A percentile compares a stretch with the other conserved stretches of the same genome.
Conservation (phyloP, 2,888 invertebrate species). For the Polylopha cassiicola region DNA sequence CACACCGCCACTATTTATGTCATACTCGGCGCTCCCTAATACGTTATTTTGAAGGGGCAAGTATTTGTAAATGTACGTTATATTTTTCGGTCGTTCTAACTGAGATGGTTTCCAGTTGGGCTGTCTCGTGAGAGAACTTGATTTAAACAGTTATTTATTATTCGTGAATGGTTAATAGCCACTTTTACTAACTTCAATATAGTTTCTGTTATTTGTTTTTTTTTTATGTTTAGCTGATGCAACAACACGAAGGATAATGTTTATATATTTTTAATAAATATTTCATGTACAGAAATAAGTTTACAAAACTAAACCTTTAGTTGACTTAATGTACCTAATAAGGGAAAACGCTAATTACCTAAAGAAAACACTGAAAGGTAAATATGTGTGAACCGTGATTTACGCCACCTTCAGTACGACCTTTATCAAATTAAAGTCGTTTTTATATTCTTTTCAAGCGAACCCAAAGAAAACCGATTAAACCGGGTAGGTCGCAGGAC, state of each 20-base stretch:
- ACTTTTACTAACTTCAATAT: slow-evolving; percentile 5
- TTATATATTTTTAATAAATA: too few species aligned
- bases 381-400: too few species aligned
- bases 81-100: slow-evolving; percentile 49
- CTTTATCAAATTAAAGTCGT: slow-evolving; percentile 9
- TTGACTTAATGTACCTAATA: too few species aligned
- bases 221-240: slow-evolving; percentile 20
- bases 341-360: too few species aligned
- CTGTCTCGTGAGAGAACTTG: slow-evolving; percentile 39
- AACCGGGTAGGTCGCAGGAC: slow-evolving; percentile 15
- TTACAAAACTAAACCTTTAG: too few species aligned
- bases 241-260: too few species aligned
- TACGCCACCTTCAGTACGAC: slow-evolving; percentile 13
- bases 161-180: slow-evolving; percentile 30
- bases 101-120: slow-evolving; percentile 52
- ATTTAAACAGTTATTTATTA: slow-evolving; percentile 50
- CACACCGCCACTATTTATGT: slow-evolving; percentile 73
- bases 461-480: slow-evolving; percentile 20
- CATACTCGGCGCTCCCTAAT: slow-evolving; percentile 70
- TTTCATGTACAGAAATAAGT: too few species aligned
- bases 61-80: slow-evolving; percentile 61
- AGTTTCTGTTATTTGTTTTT: slow-evolving; percentile 21
- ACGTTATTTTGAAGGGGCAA: slow-evolving; percentile 67
- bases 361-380: too few species aligned
- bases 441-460: slow-evolving; percentile 10